phyloP scores from a whole-genome alignment of 2,888 invertebrate species.

The Acanthacorydalis orientalis region DNA sequence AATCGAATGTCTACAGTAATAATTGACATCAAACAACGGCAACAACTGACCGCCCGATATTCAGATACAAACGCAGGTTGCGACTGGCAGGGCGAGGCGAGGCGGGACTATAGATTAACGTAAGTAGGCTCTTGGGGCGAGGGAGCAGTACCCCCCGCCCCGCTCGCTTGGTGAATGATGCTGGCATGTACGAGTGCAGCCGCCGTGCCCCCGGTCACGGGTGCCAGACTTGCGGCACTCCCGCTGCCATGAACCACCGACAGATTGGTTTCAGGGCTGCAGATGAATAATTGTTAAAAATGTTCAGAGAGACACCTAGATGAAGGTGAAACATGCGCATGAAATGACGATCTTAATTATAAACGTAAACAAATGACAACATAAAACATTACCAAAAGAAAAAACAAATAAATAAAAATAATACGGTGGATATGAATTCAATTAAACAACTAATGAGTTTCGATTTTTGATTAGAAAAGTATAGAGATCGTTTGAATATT shows the following conservation, averaged over 20 bases:
- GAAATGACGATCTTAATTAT: slow-evolving; percentile 10
- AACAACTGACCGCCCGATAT: slow-evolving; percentile 1
- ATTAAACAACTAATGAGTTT: too few species aligned
- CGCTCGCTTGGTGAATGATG: slow-evolving; percentile 27
- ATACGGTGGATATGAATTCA: slow-evolving; percentile 10
- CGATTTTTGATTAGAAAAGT: slow-evolving; percentile 13
- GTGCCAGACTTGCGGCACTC: slow-evolving; percentile 17
- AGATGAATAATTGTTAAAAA: slow-evolving; percentile 24
- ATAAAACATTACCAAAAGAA: slow-evolving; percentile 13
- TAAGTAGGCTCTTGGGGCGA: slow-evolving; percentile 80
- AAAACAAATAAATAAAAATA: slow-evolving; percentile 14
- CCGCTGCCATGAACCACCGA: slow-evolving; percentile 12
- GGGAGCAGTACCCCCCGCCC: slow-evolving; percentile 41
- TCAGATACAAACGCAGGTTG: slow-evolving; percentile 3
- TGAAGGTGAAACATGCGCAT: slow-evolving; percentile 10
- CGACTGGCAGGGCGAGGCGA: slow-evolving; percentile 17
- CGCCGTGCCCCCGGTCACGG: slow-evolving; percentile 14
- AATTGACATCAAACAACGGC: background rate
- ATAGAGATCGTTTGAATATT: slow-evolving; percentile 9
- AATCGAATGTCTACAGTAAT: slow-evolving; percentile 2
- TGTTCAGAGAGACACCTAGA: slow-evolving; percentile 15
- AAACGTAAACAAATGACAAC: slow-evolving; percentile 12
- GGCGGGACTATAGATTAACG: slow-evolving; percentile 75
- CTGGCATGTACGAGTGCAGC: slow-evolving; percentile 21
- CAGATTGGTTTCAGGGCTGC: slow-evolving; percentile 22